A percentile compares a stretch with the other conserved stretches of the same genome.
Conservation (phyloP, 2,113 vertebrate species). For the Canis aureus region DNA sequence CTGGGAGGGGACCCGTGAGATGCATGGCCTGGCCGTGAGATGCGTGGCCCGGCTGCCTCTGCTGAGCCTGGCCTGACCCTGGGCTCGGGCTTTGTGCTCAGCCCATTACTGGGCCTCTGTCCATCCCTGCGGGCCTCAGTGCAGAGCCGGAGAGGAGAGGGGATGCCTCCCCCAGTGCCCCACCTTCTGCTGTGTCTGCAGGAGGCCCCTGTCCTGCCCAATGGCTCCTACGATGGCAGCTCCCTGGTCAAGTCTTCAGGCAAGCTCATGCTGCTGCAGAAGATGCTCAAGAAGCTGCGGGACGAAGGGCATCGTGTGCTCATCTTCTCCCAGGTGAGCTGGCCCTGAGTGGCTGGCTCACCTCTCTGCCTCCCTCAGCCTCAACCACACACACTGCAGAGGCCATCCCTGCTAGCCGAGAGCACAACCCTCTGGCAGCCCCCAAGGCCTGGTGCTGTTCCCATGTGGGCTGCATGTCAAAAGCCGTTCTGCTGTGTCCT, state of each 20-base stretch:
- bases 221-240: constrained; percentile 98
- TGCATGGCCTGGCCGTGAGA: accelerated
- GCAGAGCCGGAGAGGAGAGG: background rate
- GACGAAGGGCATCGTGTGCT: constrained; percentile 97
- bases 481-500: background rate
- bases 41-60: accelerated
- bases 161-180: accelerated
- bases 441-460: accelerated
- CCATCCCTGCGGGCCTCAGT: background rate
- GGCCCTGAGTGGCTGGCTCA: background rate
- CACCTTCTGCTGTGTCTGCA: constrained; percentile 76
- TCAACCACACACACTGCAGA: accelerated
- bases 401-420: background rate
- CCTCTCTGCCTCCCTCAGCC: accelerated
- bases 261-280: constrained; percentile 97
- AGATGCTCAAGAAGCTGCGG: constrained; percentile 97
- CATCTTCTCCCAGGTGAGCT: constrained; percentile 97
- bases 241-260: constrained; percentile 97
- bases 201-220: constrained; percentile 97
- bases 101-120: background rate
- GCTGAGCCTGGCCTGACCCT: background rate
- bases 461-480: accelerated
- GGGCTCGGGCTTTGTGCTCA: background rate
- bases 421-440: accelerated
- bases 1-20: background rate